Conservation (phyloP, 2,888 invertebrate genomes). For the Pandemis corylana region DNA sequence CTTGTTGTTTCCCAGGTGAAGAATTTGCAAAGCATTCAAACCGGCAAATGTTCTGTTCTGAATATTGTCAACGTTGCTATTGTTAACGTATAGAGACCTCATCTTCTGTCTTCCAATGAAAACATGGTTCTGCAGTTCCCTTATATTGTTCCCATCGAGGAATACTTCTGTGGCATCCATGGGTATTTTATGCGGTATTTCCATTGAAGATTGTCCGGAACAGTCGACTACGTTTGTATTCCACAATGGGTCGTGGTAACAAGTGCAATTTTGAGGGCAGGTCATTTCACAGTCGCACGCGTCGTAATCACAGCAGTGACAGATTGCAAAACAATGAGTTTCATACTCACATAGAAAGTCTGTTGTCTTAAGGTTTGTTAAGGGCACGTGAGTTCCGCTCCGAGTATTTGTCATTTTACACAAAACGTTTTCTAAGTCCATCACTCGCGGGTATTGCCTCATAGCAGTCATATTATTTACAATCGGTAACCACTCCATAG, state of each 20-base stretch:
- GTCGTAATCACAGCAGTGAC: constrained; percentile 98
- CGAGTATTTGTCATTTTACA: constrained; percentile 94
- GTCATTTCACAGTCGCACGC: constrained; percentile 99
- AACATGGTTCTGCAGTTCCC: constrained; percentile 92
- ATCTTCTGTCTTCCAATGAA: constrained; percentile 96
- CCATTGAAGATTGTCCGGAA: constrained; percentile 90
- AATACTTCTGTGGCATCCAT: constrained; percentile 98
- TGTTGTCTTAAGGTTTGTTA: constrained; percentile 90
- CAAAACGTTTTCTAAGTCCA: constrained; percentile 95
- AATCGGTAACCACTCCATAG: constrained; percentile 97
- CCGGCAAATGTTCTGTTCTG: constrained; percentile 97
- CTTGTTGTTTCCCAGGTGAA: constrained; percentile 94
- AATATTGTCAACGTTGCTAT: constrained; percentile 92
- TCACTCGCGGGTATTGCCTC: constrained; percentile 93
- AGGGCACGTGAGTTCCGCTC: constrained; percentile 91
- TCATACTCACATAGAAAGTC: constrained; percentile 97
- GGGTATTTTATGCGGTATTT: constrained; percentile 94
- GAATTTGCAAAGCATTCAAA: constrained; percentile 89
- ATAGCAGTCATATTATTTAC: constrained; percentile 94
- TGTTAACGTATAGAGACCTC: constrained; percentile 93
- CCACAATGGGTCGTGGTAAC: constrained; percentile 98
- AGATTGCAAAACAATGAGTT: constrained; percentile 96
- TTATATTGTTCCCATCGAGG: constrained; percentile 95
- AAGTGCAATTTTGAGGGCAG: constrained; percentile 96
- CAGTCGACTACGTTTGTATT: constrained; percentile 97